These are phyloP conservation scores for Pycnomerus fuliginosus DNA, from an alignment of 2,888 invertebrate genomes.

Conservation along the genomic window DNA sequence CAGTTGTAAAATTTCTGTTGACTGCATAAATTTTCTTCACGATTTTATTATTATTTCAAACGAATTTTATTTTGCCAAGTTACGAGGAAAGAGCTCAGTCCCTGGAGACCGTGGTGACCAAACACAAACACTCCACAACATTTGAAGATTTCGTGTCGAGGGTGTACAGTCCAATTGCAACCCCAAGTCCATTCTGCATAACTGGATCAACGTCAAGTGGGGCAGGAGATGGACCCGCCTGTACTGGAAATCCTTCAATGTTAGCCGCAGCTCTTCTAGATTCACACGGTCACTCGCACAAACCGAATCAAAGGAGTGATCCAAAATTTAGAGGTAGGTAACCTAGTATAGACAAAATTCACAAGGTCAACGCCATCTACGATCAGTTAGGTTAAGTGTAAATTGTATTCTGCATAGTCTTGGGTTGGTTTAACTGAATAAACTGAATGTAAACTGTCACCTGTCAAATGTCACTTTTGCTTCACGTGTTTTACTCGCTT, in stretches of 20 bases:
- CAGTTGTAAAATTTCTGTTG: too few relatives aligned
- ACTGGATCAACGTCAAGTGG: constrained; percentile 33
- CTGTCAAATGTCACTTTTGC: too few relatives aligned
- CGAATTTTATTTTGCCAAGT: constrained; percentile 55
- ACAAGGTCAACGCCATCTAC: too few relatives aligned
- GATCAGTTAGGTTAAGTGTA: too few relatives aligned
- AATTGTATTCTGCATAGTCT: too few relatives aligned
- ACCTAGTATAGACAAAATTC: background rate
- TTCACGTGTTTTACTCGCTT: too few relatives aligned
- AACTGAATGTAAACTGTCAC: too few relatives aligned
- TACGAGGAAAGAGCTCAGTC: constrained; percentile 88
- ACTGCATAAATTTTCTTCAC: too few relatives aligned
- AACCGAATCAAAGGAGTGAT: constrained; percentile 40
- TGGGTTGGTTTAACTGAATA: too few relatives aligned
- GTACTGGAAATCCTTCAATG: constrained; percentile 52
- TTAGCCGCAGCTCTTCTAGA: constrained; percentile 62
- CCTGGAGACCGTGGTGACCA: constrained; percentile 79
- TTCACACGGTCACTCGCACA: constrained; percentile 52
- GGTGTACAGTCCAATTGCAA: constrained; percentile 67
- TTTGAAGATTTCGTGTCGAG: constrained; percentile 85
- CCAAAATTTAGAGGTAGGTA: constrained; percentile 48
- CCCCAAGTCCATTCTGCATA: constrained; percentile 54
- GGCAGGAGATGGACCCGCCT: constrained; percentile 40
- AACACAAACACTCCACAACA: constrained; percentile 83
- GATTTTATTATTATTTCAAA: constrained; percentile 1